A percentile compares a stretch with the other conserved stretches of the same genome.
Conservation (phyloP, 2,888 invertebrate species). For the Hylaea fasciaria region DNA sequence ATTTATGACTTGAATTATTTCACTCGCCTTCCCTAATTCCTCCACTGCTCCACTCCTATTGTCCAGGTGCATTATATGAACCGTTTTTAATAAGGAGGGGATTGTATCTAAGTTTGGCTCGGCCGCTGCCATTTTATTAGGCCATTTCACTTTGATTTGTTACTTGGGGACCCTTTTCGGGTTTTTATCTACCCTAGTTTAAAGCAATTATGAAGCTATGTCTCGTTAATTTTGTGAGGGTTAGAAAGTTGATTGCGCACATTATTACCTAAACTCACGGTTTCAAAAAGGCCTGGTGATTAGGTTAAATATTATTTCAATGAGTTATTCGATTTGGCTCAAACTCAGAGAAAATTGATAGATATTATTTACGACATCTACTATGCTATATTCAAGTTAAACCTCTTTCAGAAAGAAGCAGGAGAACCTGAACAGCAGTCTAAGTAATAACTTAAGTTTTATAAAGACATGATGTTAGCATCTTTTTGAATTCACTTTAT, state of each 20-base stretch:
- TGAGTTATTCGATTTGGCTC: background rate
- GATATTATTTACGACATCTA: no score
- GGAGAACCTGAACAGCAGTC: no score
- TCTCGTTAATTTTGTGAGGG: conserved; percentile 40
- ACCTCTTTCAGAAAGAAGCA: no score
- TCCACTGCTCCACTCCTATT: conserved; percentile 64
- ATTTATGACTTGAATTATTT: conserved; percentile 82
- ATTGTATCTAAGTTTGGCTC: conserved; percentile 60
- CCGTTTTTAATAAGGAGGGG: conserved; percentile 66
- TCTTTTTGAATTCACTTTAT: no score
- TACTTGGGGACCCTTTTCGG: conserved; percentile 50
- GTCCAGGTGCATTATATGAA: conserved; percentile 79
- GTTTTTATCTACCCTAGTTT: conserved; percentile 41
- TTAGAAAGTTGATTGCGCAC: conserved; percentile 30
- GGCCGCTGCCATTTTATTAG: conserved; percentile 66
- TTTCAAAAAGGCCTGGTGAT: conserved; percentile 18
- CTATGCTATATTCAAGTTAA: no score
- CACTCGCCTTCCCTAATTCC: conserved; percentile 73
- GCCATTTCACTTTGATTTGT: conserved; percentile 68
- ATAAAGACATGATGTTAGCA: no score
- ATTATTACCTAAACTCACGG: conserved; percentile 22
- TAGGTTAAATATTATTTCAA: conserved; percentile 15
- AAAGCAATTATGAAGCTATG: conserved; percentile 43
- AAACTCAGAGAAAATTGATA: background rate
- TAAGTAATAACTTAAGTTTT: no score